Conservation (phyloP, 1,140 invertebrate species). For the Limonius californicus region DNA sequence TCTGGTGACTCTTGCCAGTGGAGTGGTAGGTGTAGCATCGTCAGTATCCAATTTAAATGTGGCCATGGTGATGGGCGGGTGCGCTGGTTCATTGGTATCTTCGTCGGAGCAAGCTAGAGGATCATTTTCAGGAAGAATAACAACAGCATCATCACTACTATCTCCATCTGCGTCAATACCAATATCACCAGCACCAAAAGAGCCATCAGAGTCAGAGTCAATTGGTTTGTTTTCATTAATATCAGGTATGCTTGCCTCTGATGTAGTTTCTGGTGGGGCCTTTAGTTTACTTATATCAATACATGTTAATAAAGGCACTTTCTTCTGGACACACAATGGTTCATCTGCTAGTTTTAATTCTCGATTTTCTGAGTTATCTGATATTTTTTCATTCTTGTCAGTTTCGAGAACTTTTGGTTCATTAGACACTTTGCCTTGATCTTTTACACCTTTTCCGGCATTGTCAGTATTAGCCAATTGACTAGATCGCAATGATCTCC, state of each 20-base stretch:
- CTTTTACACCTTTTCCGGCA: neutral
- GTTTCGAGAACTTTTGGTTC: neutral
- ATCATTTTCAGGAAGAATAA: constrained; percentile 21
- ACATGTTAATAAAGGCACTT: constrained; percentile 19
- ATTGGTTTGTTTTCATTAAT: too few species aligned
- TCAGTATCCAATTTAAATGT: constrained; percentile 18
- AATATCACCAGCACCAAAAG: neutral
- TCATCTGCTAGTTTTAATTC: constrained; percentile 19
- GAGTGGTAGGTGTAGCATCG: neutral
- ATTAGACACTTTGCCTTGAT: constrained; percentile 6
- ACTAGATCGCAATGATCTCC: neutral
- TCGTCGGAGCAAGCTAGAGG: constrained; percentile 14
- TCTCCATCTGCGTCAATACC: neutral
- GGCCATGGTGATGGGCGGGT: constrained; percentile 12
- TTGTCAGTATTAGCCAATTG: neutral
- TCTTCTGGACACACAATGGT: constrained; percentile 28
- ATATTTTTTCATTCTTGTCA: neutral
- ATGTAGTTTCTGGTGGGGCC: too few species aligned
- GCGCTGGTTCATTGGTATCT: neutral
- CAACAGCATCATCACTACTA: constrained; percentile 10
- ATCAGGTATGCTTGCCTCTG: too few species aligned
- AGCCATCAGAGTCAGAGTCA: neutral
- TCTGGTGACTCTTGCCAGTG: constrained; percentile 5
- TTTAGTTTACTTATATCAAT: neutral
- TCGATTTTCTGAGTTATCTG: neutral